These are phyloP conservation scores for Monopis laevigella DNA, from an alignment of 2,888 invertebrate genomes.

Conservation along the genomic window DNA sequence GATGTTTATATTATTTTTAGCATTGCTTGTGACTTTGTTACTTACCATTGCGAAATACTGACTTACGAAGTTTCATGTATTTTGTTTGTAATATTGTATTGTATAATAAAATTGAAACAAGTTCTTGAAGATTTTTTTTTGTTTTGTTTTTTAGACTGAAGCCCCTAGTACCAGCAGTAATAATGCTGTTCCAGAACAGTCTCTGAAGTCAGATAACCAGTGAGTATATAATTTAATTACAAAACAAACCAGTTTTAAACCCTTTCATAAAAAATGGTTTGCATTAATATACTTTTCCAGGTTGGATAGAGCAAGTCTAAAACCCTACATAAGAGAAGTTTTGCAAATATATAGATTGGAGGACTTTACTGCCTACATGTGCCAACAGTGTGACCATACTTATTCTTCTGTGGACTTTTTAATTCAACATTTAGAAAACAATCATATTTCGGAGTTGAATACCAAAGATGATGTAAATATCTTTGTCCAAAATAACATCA, in stretches of 20 bases:
- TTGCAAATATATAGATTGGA: constrained; percentile 29
- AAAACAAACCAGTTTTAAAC: background rate
- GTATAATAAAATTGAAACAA: too few species aligned
- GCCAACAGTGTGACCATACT: constrained; percentile 31
- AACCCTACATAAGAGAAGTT: constrained; percentile 24
- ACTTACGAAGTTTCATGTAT: too few species aligned
- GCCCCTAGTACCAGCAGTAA: background rate
- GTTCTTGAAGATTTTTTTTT: too few species aligned
- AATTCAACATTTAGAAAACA: too few species aligned
- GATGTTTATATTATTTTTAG: too few species aligned
- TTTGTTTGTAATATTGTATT: too few species aligned
- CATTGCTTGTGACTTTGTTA: too few species aligned
- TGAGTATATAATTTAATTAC: background rate
- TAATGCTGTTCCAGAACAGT: background rate
- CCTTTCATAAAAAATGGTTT: background rate
- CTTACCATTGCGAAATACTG: too few species aligned
- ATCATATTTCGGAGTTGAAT: background rate
- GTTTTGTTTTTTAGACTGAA: too few species aligned
- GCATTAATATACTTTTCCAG: constrained; percentile 41
- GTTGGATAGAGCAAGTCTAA: constrained; percentile 19
- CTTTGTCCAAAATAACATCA: constrained; percentile 39
- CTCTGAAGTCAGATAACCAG: background rate
- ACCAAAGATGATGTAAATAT: background rate
- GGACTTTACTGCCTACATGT: constrained; percentile 31
- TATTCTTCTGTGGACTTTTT: too few species aligned